Evolutionary conservation across 2,888 invertebrate genomes (phyloP).

Genomic region (Pseudococcus longispinus): DNA sequence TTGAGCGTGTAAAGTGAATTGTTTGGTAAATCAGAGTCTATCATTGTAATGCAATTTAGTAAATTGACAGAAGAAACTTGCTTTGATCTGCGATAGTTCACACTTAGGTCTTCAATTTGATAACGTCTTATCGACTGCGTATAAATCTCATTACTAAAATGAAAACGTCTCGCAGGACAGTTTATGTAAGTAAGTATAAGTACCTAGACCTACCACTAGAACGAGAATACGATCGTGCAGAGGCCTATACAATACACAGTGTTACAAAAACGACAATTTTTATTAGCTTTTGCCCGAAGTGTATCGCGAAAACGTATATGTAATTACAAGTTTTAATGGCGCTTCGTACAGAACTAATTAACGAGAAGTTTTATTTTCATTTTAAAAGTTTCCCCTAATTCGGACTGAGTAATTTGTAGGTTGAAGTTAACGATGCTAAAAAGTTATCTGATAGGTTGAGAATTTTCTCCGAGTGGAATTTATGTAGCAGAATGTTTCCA

Average conservation of each 20-base stretch:
- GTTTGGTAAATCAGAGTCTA: not conserved
- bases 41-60: conserved; percentile 1
- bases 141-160: not conserved
- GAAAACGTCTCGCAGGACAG: not conserved
- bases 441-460: not conserved
- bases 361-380: conserved; percentile 17
- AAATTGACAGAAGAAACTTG: not conserved
- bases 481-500: not conserved
- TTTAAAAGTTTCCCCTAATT: conserved; percentile 20
- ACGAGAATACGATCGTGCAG: not conserved
- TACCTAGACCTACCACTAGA: not conserved
- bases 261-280: not conserved
- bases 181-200: not conserved
- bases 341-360: conserved; percentile 10
- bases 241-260: not conserved
- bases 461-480: not conserved
- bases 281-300: not conserved
- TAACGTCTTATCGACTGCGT: not conserved
- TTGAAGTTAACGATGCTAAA: conserved; percentile 12
- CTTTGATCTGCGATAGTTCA: not conserved
- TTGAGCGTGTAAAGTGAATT: conserved; percentile 9
- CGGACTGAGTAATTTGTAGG: not conserved
- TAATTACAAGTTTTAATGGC: conserved; percentile 21
- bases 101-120: not conserved
- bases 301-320: not conserved